Conservation (phyloP, 2,797 vertebrate species). For the Natrix natrix region DNA sequence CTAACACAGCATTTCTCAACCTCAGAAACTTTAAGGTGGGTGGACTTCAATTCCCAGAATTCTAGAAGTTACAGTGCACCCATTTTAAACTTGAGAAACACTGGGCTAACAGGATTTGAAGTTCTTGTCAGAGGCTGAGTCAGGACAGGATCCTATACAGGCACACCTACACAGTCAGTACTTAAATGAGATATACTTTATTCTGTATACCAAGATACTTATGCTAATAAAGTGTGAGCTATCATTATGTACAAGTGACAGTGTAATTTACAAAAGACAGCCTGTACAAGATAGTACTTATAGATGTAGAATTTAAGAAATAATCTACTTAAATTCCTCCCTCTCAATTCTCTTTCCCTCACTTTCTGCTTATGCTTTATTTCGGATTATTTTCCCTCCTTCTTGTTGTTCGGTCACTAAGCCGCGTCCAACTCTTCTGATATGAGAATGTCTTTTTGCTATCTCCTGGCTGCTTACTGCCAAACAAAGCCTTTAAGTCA, state of each 20-base stretch:
- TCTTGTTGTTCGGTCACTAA: background rate
- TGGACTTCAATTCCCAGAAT: background rate
- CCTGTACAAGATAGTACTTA: background rate
- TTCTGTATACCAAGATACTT: background rate
- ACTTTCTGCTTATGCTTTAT: background rate
- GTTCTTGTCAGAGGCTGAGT: background rate
- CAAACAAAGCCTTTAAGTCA: background rate
- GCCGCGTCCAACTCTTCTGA: background rate
- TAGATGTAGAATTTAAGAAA: background rate
- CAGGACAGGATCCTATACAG: background rate
- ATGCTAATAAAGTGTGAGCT: background rate
- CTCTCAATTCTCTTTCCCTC: background rate
- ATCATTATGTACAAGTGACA: background rate
- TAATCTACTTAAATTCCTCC: background rate
- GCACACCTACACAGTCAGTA: background rate
- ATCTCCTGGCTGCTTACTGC: background rate
- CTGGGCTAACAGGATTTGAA: background rate
- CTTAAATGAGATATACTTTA: background rate
- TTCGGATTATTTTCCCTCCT: background rate
- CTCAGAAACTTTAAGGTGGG: background rate
- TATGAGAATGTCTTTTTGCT: background rate
- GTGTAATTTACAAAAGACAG: background rate
- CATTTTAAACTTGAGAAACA: background rate
- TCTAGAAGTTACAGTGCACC: background rate
- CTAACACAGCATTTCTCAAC: background rate